These are phyloP conservation scores for Diceros bicornis DNA, from an alignment of 2,797 vertebrate species.

Conservation along the genomic window DNA sequence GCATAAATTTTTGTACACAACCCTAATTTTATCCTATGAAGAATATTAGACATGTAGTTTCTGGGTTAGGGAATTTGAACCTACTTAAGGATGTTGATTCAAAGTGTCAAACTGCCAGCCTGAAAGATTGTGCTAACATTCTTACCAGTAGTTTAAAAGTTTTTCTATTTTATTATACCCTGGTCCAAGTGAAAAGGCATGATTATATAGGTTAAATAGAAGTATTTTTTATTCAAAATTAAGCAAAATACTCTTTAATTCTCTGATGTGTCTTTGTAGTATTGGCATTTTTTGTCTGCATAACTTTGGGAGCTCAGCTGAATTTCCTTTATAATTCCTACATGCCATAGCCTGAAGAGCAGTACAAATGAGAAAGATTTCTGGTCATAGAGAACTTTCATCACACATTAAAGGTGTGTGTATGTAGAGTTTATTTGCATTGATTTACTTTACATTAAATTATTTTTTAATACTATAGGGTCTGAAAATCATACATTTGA, in stretches of 20 bases:
- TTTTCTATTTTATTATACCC: neutral
- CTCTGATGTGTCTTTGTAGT: neutral
- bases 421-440: neutral
- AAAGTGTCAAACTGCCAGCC: neutral
- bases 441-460: neutral
- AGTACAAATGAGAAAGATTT: neutral
- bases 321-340: conserved; percentile 7
- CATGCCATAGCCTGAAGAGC: neutral
- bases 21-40: neutral
- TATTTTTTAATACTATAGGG: neutral
- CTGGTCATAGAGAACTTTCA: neutral
- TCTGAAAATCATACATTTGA: neutral
- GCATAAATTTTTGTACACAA: neutral
- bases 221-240: neutral
- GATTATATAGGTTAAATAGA: neutral
- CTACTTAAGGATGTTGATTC: neutral
- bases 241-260: neutral
- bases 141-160: neutral
- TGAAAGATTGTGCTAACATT: neutral
- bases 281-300: neutral
- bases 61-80: neutral
- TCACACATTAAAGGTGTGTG: neutral
- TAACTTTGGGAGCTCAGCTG: neutral
- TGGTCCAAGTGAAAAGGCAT: neutral
- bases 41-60: neutral